These are phyloP conservation scores for Chanos chanos DNA, from an alignment of 2,797 vertebrate species.

Conservation along the genomic window DNA sequence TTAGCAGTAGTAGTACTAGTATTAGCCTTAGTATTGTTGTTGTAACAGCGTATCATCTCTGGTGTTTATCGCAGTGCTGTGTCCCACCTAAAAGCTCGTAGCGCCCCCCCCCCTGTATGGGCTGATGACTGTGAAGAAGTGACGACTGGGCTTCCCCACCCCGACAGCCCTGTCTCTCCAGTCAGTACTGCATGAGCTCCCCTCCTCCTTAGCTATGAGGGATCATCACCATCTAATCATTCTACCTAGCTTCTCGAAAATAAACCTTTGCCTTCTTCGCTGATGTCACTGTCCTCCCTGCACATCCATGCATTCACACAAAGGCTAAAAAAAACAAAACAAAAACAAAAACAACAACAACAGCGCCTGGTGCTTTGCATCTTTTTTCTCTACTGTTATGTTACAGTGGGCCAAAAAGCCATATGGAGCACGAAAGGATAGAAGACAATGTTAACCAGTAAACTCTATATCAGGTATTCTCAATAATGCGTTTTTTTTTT, in stretches of 20 bases:
- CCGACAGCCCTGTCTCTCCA: conserved; percentile 41
- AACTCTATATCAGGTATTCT: conserved; percentile 48
- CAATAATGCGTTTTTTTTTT: conserved; percentile 11
- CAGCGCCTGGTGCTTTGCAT: conserved; percentile 43
- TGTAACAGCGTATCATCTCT: background rate
- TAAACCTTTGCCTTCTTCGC: conserved; percentile 66
- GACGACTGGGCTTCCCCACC: conserved; percentile 24
- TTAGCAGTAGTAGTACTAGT: too few relatives aligned
- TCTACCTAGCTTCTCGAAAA: conserved; percentile 59
- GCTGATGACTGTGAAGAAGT: conserved; percentile 26
- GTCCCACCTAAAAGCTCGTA: conserved; percentile 80
- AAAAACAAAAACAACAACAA: conserved; percentile 23
- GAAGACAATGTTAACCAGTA: conserved; percentile 34
- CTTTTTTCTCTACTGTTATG: conserved; percentile 38
- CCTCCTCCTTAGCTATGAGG: conserved; percentile 61
- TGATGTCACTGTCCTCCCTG: conserved; percentile 64
- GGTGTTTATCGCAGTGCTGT: conserved; percentile 75
- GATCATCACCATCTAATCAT: conserved; percentile 67
- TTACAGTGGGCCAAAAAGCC: conserved; percentile 44
- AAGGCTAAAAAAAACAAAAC: background rate
- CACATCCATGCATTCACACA: conserved; percentile 32
- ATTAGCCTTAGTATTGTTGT: background rate
- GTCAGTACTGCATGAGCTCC: conserved; percentile 74
- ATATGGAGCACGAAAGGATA: conserved; percentile 41
- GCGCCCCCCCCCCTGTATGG: conserved; percentile 28